Percentiles rank a stretch among this genome's conserved stretches.
Evolutionary conservation across 2,797 vertebrate genomes (phyloP).

Genomic region (Mycteria americana): DNA sequence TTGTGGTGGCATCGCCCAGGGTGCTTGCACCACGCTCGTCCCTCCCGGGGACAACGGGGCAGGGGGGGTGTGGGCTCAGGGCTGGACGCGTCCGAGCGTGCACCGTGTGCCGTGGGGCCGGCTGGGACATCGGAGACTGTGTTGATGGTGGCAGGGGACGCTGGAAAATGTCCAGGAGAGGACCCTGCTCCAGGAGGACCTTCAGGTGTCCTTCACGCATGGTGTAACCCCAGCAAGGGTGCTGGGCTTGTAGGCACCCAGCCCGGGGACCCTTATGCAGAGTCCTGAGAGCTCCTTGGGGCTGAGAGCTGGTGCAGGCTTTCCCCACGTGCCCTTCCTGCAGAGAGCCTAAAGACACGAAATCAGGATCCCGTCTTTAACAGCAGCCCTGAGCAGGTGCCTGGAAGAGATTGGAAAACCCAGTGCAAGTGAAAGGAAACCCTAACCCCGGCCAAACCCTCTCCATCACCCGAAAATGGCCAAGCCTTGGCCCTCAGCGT

Average conservation of each 20-base stretch:
- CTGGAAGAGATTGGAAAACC: not conserved
- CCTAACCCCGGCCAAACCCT: not conserved
- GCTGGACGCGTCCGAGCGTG: fast-evolving
- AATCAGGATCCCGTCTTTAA: not conserved
- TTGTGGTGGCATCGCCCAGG: not conserved
- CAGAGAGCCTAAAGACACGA: not conserved
- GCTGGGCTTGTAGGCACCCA: not conserved
- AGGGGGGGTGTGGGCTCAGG: fast-evolving
- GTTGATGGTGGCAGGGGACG: not conserved
- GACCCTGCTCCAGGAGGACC: not conserved
- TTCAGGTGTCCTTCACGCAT: not conserved
- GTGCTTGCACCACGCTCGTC: fast-evolving
- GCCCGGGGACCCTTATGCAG: fast-evolving
- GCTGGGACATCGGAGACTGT: fast-evolving
- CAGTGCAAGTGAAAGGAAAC: not conserved
- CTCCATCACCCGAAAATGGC: not conserved
- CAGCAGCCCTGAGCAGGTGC: not conserved
- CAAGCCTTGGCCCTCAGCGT: not conserved
- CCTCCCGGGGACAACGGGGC: fast-evolving
- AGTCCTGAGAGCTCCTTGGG: not conserved
- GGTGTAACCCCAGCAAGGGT: not conserved
- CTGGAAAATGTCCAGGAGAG: not conserved
- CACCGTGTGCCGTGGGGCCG: fast-evolving
- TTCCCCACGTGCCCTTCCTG: not conserved
- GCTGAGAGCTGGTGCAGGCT: fast-evolving